Percentiles rank a stretch among this genome's conserved stretches.
Evolutionary conservation across 2,797 vertebrate species (phyloP).

Genomic region (Pelodytes ibericus): DNA sequence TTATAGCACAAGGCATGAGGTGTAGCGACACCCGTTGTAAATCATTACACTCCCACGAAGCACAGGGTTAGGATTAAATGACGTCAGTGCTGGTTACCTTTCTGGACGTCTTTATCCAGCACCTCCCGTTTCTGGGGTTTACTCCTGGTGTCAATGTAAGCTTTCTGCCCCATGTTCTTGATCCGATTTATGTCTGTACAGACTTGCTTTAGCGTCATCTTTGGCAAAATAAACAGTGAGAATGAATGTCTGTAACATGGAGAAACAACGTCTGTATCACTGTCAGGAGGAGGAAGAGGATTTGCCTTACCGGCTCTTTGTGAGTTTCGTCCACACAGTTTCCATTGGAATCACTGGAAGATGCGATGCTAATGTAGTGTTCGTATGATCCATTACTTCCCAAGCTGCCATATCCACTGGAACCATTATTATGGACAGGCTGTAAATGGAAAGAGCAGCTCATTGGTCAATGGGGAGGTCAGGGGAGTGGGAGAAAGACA

Average conservation of each 20-base stretch:
- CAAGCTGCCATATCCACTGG: slow-evolving; percentile 86
- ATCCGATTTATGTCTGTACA: slow-evolving; percentile 68
- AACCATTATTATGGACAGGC: slow-evolving; percentile 84
- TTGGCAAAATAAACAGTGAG: too few species aligned
- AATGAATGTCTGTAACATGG: too few species aligned
- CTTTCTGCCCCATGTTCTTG: slow-evolving; percentile 69
- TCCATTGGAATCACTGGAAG: slow-evolving; percentile 87
- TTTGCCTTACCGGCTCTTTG: slow-evolving; percentile 74
- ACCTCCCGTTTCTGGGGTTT: slow-evolving; percentile 20
- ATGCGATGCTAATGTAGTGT: slow-evolving; percentile 80
- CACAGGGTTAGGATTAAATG: too few species aligned
- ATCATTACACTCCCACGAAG: too few species aligned
- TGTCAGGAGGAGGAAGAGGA: too few species aligned
- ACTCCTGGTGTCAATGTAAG: slow-evolving; percentile 66
- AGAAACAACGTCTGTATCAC: not conserved
- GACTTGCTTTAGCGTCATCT: slow-evolving; percentile 70
- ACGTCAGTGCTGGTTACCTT: slow-evolving; percentile 58
- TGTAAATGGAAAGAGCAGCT: too few species aligned
- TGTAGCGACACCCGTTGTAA: too few species aligned
- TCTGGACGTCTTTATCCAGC: slow-evolving; percentile 13
- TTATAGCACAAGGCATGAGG: too few species aligned
- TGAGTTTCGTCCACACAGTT: slow-evolving; percentile 78
- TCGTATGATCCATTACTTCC: slow-evolving; percentile 88
- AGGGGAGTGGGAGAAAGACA: too few species aligned
- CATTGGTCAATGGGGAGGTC: too few species aligned